Evolutionary conservation across 1,140 invertebrate genomes (phyloP).

Genomic region (Drosophila aff.): DNA sequence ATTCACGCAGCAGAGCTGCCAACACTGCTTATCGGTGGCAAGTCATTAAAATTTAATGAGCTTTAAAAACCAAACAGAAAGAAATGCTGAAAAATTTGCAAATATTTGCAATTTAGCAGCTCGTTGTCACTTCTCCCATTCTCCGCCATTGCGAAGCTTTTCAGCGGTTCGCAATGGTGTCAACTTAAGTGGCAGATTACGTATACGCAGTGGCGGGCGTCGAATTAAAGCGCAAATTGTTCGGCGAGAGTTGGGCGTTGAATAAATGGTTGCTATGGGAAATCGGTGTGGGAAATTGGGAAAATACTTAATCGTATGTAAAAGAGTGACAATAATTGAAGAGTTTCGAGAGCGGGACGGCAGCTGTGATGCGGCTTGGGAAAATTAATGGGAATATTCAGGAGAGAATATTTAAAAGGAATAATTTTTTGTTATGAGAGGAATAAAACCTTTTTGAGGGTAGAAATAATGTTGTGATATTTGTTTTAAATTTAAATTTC

Average conservation of each 20-base stretch:
- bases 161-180: slow-evolving; percentile 41
- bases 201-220: slow-evolving; percentile 34
- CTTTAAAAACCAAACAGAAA: slow-evolving; percentile 50
- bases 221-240: slow-evolving; percentile 37
- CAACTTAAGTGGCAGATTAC: slow-evolving; percentile 54
- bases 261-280: slow-evolving; percentile 49
- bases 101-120: slow-evolving; percentile 65
- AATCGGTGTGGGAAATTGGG: slow-evolving; percentile 20
- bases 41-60: slow-evolving; percentile 73
- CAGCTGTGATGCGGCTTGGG: background rate
- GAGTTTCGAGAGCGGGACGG: background rate
- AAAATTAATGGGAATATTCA: background rate
- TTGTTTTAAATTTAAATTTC: no score
- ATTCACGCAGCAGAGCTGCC: background rate
- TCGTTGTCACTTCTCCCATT: slow-evolving; percentile 29
- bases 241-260: slow-evolving; percentile 25
- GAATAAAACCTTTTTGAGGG: background rate
- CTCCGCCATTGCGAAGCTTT: background rate
- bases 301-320: slow-evolving; percentile 43
- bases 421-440: background rate
- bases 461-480: background rate
- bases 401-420: background rate
- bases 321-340: slow-evolving; percentile 28
- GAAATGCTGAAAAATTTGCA: slow-evolving; percentile 63
- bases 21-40: slow-evolving; percentile 21